A percentile compares a stretch with the other conserved stretches of the same genome.
Evolutionary conservation across 2,888 invertebrate genomes (phyloP).

Genomic region (Catonia carolina): DNA sequence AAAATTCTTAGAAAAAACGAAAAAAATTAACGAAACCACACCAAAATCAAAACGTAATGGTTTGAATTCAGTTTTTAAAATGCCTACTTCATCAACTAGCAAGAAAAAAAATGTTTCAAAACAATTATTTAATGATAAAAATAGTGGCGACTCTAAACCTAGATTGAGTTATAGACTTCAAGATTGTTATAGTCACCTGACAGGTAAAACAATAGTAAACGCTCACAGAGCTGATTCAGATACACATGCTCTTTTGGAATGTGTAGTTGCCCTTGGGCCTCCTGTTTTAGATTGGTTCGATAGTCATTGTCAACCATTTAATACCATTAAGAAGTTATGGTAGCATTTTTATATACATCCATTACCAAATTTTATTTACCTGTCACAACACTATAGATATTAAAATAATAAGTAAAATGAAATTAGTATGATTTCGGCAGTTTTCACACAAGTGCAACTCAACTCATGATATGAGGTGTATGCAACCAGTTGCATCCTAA

Average conservation of each 20-base stretch:
- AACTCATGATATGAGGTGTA: too few species aligned
- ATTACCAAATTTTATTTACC: too few species aligned
- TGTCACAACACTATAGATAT: too few species aligned
- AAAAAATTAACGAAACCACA: slow-evolving; percentile 9
- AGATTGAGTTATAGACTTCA: slow-evolving; percentile 46
- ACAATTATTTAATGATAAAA: neutral
- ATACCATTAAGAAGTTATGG: too few species aligned
- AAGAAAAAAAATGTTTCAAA: slow-evolving; percentile 28
- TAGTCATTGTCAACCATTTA: slow-evolving; percentile 36
- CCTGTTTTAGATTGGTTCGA: slow-evolving; percentile 54
- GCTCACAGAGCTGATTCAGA: slow-evolving; percentile 64
- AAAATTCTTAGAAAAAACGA: neutral
- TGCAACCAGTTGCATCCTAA: too few species aligned
- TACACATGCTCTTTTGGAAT: slow-evolving; percentile 55
- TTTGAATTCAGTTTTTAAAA: too few species aligned
- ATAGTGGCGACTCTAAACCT: neutral
- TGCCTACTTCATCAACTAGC: neutral
- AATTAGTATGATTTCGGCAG: too few species aligned
- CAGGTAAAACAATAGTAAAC: slow-evolving; percentile 44
- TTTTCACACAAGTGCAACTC: too few species aligned
- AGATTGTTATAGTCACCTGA: slow-evolving; percentile 51
- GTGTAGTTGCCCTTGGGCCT: slow-evolving; percentile 51
- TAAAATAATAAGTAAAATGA: too few species aligned
- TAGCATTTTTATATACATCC: too few species aligned
- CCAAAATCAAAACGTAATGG: neutral